phyloP scores from a whole-genome alignment of 2,797 vertebrate genomes.

The Pelobates cultripes region DNA sequence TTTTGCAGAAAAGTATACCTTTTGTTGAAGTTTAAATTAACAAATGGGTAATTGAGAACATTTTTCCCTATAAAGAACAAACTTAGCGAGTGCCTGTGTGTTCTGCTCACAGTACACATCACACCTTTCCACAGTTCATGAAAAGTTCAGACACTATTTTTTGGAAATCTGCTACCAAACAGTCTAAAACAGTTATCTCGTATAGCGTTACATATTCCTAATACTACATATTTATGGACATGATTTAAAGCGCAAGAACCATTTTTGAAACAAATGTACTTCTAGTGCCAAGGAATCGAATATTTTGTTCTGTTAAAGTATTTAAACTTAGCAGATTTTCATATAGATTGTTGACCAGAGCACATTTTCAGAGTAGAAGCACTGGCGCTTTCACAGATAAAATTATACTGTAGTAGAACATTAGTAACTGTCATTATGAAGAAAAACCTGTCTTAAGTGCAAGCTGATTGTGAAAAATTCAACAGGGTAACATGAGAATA shows the following conservation, averaged over 20 bases:
- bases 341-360: background rate
- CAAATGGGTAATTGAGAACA: conserved; percentile 44
- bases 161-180: conserved; percentile 23
- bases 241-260: conserved; percentile 42
- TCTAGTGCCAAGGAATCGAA: conserved; percentile 17
- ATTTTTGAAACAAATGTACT: conserved; percentile 41
- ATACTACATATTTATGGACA: conserved; percentile 31
- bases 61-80: conserved; percentile 39
- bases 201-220: conserved; percentile 25
- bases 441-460: background rate
- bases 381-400: conserved; percentile 42
- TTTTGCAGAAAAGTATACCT: conserved; percentile 11
- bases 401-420: background rate
- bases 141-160: conserved; percentile 27
- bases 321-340: conserved; percentile 7
- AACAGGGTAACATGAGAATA: too few species aligned
- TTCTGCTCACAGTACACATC: conserved; percentile 27
- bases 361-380: conserved; percentile 16
- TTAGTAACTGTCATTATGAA: background rate
- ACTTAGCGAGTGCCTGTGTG: conserved; percentile 35
- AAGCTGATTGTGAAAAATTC: background rate
- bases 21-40: conserved; percentile 29
- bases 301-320: conserved; percentile 27
- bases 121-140: conserved; percentile 44
- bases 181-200: conserved; percentile 24